phyloP scores from a whole-genome alignment of 2,113 vertebrate species.

The Ia io region DNA sequence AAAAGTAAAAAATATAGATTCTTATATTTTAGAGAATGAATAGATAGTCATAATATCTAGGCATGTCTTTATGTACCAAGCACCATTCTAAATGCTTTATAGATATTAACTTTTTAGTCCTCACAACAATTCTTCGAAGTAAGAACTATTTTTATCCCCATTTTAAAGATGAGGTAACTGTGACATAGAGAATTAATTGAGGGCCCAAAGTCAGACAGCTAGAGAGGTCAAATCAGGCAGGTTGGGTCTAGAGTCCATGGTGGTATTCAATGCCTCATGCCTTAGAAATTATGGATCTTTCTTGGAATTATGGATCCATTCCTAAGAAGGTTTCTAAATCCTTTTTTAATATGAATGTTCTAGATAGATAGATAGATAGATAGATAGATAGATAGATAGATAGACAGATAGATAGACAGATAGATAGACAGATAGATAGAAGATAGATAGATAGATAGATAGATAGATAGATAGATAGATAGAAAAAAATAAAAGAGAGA shows the following conservation, averaged over 20 bases:
- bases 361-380: neutral
- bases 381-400: neutral
- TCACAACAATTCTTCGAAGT: neutral
- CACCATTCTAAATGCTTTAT: neutral
- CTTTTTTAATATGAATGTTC: neutral
- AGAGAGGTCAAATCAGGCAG: neutral
- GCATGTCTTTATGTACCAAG: no score
- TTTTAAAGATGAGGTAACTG: neutral
- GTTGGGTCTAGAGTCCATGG: fast-evolving
- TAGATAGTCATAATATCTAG: no score
- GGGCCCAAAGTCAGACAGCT: no score
- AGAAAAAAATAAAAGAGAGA: neutral
- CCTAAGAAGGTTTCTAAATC: neutral
- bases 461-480: neutral
- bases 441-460: neutral
- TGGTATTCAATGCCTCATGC: fast-evolving
- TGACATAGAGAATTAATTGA: no score
- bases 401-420: neutral
- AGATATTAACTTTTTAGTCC: neutral
- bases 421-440: neutral
- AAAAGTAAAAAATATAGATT: neutral
- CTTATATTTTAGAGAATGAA: neutral
- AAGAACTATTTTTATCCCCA: neutral
- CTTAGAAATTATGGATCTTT: neutral
- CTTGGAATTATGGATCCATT: neutral